Conservation (phyloP, 2,888 invertebrate species). For the Chloroclysta siterata region DNA sequence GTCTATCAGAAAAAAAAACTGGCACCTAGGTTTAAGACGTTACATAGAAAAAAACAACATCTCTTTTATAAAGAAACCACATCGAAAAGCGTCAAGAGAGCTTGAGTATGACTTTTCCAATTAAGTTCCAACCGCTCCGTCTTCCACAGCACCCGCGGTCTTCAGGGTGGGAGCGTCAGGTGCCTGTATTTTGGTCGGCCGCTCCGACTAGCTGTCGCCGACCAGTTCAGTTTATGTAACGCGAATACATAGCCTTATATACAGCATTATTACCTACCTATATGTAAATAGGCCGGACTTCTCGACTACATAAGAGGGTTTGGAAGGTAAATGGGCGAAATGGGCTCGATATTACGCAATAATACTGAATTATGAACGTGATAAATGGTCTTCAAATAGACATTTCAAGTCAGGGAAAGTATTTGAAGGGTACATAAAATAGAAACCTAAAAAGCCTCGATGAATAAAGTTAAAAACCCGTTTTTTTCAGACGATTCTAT, state of each 20-base stretch:
- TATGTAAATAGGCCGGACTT: conserved; percentile 37
- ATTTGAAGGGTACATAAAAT: no score
- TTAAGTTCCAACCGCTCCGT: conserved; percentile 34
- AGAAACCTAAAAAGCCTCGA: no score
- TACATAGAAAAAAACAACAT: no score
- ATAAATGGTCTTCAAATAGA: background rate
- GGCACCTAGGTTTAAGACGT: no score
- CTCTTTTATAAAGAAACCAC: no score
- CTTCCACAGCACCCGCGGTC: conserved; percentile 26
- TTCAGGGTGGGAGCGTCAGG: conserved; percentile 75
- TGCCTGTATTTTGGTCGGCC: conserved; percentile 81
- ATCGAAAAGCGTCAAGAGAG: no score
- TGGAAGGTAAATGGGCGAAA: conserved; percentile 23
- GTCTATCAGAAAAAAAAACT: no score
- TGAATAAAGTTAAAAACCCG: no score
- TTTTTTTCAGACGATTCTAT: no score
- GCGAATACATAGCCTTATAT: conserved; percentile 60
- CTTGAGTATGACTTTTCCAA: no score
- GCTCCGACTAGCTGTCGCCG: conserved; percentile 71
- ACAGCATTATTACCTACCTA: conserved; percentile 39
- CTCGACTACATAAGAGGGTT: conserved; percentile 27
- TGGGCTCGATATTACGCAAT: conserved; percentile 11
- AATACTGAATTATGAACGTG: background rate
- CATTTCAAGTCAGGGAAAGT: no score
- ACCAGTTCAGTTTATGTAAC: conserved; percentile 75